A percentile compares a stretch with the other conserved stretches of the same genome.
Evolutionary conservation across 2,888 invertebrate species (phyloP).

Genomic region (Pyrochroa serraticornis): DNA sequence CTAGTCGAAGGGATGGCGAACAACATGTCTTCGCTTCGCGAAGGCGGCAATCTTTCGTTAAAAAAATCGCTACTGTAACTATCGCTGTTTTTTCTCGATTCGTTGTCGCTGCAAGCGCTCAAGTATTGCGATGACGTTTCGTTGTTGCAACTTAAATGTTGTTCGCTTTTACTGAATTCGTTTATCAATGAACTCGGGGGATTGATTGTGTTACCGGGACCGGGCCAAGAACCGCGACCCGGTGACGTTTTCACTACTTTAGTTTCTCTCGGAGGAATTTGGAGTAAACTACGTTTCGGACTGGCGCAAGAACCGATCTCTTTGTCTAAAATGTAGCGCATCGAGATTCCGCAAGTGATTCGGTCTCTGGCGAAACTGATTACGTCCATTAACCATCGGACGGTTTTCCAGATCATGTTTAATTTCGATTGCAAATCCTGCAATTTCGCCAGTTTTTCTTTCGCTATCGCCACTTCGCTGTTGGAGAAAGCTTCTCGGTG

Average conservation of each 20-base stretch:
- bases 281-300: conserved; percentile 65
- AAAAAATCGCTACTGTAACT: conserved; percentile 53
- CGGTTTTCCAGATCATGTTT: conserved; percentile 90
- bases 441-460: conserved; percentile 80
- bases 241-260: conserved; percentile 79
- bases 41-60: conserved; percentile 69
- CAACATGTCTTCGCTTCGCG: conserved; percentile 80
- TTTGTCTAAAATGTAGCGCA: conserved; percentile 58
- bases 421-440: conserved; percentile 85
- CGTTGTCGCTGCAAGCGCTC: conserved; percentile 58
- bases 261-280: conserved; percentile 73
- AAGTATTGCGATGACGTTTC: conserved; percentile 65
- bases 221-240: conserved; percentile 86
- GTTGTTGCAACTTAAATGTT: conserved; percentile 67
- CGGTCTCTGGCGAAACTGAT: conserved; percentile 92
- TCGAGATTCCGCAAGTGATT: conserved; percentile 53
- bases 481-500: conserved; percentile 95
- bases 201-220: conserved; percentile 68
- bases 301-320: conserved; percentile 49
- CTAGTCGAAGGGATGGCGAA: conserved; percentile 52
- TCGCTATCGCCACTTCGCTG: conserved; percentile 83
- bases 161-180: conserved; percentile 86
- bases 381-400: conserved; percentile 96
- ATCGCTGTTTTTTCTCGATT: conserved; percentile 54
- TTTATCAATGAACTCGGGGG: conserved; percentile 52